Conservation (phyloP, 2,888 invertebrate genomes). For the Pilophorus perplexus region DNA sequence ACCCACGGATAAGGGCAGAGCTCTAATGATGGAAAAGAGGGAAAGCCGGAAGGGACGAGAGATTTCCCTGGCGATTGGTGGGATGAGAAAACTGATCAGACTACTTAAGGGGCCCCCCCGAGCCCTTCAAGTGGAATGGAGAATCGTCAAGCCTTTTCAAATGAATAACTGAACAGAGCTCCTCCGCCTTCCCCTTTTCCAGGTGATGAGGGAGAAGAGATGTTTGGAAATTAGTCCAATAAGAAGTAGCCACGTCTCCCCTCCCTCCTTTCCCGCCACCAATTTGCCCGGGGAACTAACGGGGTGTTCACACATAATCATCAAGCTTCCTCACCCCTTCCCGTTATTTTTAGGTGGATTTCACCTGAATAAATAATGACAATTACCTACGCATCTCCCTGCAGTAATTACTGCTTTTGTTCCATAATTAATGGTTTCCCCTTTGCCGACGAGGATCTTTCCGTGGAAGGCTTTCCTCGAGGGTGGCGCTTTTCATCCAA, state of each 20-base stretch:
- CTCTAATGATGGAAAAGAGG: constrained; percentile 33
- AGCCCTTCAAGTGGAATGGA: constrained; percentile 21
- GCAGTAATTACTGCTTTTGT: neutral
- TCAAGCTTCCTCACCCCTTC: neutral
- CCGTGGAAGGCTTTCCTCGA: too few species aligned
- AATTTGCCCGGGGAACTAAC: neutral
- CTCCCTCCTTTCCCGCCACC: neutral
- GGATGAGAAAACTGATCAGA: constrained; percentile 37
- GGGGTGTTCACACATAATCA: constrained; percentile 27
- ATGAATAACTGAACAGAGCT: constrained; percentile 38
- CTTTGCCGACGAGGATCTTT: too few species aligned
- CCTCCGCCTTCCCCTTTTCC: neutral
- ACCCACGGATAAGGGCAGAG: neutral
- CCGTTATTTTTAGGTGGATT: constrained; percentile 10
- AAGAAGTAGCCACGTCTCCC: constrained; percentile 38
- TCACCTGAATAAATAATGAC: constrained; percentile 26
- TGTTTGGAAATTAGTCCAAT: constrained; percentile 38
- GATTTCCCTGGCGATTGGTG: constrained; percentile 14
- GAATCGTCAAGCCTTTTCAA: constrained; percentile 30
- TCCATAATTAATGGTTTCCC: too few species aligned
- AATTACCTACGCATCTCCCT: neutral
- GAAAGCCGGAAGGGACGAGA: neutral
- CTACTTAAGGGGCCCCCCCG: constrained; percentile 25
- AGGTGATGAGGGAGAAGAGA: neutral
- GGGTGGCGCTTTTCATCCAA: too few species aligned